Conservation (phyloP, 1,140 invertebrate genomes). For the Drosophila willistoni region DNA sequence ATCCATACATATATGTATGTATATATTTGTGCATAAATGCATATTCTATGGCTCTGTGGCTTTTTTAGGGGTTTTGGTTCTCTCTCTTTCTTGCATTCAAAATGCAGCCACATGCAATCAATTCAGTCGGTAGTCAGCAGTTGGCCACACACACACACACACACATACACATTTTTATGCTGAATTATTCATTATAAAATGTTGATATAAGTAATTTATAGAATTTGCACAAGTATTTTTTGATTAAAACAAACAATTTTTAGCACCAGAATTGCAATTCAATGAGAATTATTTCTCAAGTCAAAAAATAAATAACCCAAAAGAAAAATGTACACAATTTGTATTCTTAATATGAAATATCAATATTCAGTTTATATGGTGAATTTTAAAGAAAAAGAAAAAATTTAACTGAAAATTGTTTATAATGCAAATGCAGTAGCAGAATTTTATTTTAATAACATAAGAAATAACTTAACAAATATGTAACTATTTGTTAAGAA, state of each 20-base stretch:
- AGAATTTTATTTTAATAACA: no score
- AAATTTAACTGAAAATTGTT: not conserved
- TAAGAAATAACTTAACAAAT: no score
- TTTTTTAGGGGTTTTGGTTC: not conserved
- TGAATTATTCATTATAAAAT: constrained; percentile 69
- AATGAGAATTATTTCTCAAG: constrained; percentile 10
- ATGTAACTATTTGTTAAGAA: no score
- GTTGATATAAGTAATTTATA: constrained; percentile 66
- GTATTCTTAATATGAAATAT: not conserved
- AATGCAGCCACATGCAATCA: constrained; percentile 54
- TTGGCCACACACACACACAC: constrained; percentile 4
- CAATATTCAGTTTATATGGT: not conserved
- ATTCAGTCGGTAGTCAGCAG: constrained; percentile 23
- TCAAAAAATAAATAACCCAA: not conserved
- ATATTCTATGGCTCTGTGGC: constrained; percentile 30
- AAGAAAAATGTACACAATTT: constrained; percentile 4
- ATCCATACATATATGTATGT: not conserved
- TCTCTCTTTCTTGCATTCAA: constrained; percentile 17
- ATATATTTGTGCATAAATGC: constrained; percentile 15
- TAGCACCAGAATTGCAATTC: constrained; percentile 11
- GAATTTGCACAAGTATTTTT: constrained; percentile 54
- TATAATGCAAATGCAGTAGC: no score
- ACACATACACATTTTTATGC: constrained; percentile 13
- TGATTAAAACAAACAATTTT: constrained; percentile 16
- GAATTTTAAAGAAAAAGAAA: not conserved